Base-by-base conservation (phyloP, 2,888 invertebrate genomes). In the Pteria penguin region DNA sequence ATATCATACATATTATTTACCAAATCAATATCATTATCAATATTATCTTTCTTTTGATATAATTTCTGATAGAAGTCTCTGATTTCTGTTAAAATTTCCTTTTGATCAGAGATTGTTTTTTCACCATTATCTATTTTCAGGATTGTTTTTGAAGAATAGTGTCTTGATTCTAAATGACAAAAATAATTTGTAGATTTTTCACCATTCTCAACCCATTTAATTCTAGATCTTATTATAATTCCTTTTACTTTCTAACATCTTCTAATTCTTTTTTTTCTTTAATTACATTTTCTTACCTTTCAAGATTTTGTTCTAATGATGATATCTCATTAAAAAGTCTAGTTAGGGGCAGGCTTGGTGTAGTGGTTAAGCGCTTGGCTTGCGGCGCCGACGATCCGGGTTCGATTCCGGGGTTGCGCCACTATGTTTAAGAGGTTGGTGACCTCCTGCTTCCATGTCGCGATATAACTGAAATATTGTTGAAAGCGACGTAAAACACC, bases 251-350 rank as follows among this genome's bases (percentile, higher is more conserved):
- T 60, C 60, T 60, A 60, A 26, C 27, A 60, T 60, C 27, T 26
- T 60, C 60, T 60, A 60, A 26, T 60, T 60, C 60, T 60, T 26
- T 60, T 60, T 60, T 60, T 4, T 60, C 26, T 60, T 60, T 27
- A 60, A 60, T 24, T 26, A 26, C 60, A 24, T 60, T 26, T 26
- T 60, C 27, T 60, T 60, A 24, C 3, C 26, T 26, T 14, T 2
- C 27, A 5, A 60, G 27, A 5, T 2, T 60, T 27, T 60, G 22
- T 60, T 60, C 26, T 26, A 60, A 60, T 26, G 18, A 14, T 60
- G 22, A 26, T 60, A 60, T 24, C 26, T 26, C 8, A 26, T n/a
- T n/a, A n/a, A n/a, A n/a, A n/a, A n/a, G n/a, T n/a, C n/a, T n/a
- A n/a, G n/a, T n/a, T n/a, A n/a, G n/a, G n/a, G n/a, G n/a, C n/a